Conservation (phyloP, 1,140 invertebrate genomes). For the Akabosia matsudoensis region DNA sequence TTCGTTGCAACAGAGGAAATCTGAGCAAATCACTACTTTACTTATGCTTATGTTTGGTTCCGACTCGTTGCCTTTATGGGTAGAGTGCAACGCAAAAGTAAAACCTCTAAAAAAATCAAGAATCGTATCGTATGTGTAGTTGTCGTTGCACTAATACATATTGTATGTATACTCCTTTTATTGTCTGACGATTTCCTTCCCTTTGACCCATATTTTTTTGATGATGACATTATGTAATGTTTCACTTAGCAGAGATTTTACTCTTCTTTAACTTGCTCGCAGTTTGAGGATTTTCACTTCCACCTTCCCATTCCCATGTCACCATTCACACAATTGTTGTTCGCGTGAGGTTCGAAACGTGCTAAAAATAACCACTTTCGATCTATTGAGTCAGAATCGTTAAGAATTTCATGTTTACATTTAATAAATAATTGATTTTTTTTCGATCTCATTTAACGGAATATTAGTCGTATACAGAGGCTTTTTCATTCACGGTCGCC, state of each 20-base stretch:
- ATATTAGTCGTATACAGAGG: too few species aligned
- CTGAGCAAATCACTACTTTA: background rate
- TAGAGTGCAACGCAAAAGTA: slow-evolving; percentile 1
- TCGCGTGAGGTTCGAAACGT: too few species aligned
- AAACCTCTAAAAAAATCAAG: too few species aligned
- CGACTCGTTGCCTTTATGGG: background rate
- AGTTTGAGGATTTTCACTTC: background rate
- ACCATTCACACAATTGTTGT: slow-evolving; percentile 7
- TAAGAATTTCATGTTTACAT: too few species aligned
- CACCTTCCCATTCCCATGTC: slow-evolving; percentile 19
- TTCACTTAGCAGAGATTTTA: background rate
- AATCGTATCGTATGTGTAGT: background rate
- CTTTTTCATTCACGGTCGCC: too few species aligned
- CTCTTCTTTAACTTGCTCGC: background rate
- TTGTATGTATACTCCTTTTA: too few species aligned
- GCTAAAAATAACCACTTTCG: background rate
- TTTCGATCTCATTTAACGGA: too few species aligned
- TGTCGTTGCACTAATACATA: too few species aligned
- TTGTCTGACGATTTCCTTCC: slow-evolving; percentile 10
- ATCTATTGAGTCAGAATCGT: too few species aligned
- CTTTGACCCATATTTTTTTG: slow-evolving; percentile 16
- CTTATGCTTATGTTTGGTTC: background rate
- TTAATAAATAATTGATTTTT: too few species aligned
- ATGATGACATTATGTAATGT: slow-evolving; percentile 25
- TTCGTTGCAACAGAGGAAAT: background rate